These are phyloP conservation scores for Drosophila truncata DNA, from an alignment of 1,140 invertebrate genomes.

Conservation along the genomic window DNA sequence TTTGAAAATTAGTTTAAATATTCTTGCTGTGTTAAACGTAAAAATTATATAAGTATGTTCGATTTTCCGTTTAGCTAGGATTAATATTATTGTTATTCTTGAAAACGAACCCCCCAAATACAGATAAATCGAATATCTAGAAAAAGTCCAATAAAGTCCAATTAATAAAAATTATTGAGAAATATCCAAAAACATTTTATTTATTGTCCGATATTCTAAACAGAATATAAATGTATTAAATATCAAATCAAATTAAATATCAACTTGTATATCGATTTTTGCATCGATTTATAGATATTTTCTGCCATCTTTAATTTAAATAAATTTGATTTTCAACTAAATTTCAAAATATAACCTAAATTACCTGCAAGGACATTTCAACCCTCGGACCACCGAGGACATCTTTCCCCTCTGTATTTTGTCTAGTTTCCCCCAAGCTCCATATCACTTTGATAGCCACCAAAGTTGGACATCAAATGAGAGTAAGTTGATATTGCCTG, in stretches of 20 bases:
- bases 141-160: too few relatives aligned
- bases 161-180: background rate
- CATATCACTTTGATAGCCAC: background rate
- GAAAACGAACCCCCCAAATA: too few relatives aligned
- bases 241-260: background rate
- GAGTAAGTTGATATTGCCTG: slow-evolving; percentile 47
- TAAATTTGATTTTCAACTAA: background rate
- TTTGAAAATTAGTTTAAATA: slow-evolving; percentile 2
- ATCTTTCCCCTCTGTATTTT: slow-evolving; percentile 1
- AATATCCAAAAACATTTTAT: background rate
- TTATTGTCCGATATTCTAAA: background rate
- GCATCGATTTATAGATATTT: too few relatives aligned
- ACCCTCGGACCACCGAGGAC: slow-evolving; percentile 39
- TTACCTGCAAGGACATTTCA: slow-evolving; percentile 10
- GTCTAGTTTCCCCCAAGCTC: slow-evolving; percentile 20
- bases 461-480: slow-evolving; percentile 40
- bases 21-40: slow-evolving; percentile 4
- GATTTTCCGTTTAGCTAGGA: background rate
- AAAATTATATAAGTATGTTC: too few relatives aligned
- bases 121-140: too few relatives aligned
- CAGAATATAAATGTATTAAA: background rate
- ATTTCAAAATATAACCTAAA: too few relatives aligned
- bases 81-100: background rate
- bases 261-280: background rate
- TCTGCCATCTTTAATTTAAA: background rate